Percentiles rank a stretch among this genome's conserved stretches.
Evolutionary conservation across 1,140 invertebrate genomes (phyloP).

Genomic region (Drosophila sulfurigaster): DNA sequence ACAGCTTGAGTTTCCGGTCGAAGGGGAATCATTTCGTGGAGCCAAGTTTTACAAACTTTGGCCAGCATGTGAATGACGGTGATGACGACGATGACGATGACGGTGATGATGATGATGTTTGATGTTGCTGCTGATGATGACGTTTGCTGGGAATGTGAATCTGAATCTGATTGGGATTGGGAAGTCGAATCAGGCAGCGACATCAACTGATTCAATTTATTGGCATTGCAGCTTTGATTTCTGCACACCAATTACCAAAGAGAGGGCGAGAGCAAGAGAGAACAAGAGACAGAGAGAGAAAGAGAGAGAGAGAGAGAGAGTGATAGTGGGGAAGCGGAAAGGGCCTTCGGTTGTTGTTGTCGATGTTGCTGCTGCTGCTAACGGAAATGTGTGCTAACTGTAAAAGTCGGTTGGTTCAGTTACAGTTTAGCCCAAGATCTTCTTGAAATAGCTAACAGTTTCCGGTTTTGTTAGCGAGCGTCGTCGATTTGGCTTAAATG

Average conservation of each 20-base stretch:
- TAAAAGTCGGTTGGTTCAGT: conserved; percentile 44
- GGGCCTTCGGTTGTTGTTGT: not conserved
- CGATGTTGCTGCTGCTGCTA: conserved; percentile 12
- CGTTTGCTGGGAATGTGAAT: not conserved
- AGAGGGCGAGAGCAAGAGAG: not conserved
- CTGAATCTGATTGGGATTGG: conserved; percentile 10
- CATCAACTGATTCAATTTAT: conserved; percentile 63
- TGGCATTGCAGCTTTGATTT: conserved; percentile 61
- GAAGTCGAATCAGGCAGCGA: conserved; percentile 20
- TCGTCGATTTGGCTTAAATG: conserved; percentile 84
- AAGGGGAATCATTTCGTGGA: not conserved
- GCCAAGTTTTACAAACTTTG: conserved; percentile 58
- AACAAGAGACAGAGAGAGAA: not conserved
- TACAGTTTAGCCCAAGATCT: conserved; percentile 81
- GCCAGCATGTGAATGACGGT: conserved; percentile 31
- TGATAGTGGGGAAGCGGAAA: not conserved
- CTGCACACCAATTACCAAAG: conserved; percentile 65
- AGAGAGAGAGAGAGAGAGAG: not conserved
- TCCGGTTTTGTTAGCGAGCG: conserved; percentile 84
- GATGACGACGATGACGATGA: not conserved
- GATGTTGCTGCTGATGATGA: conserved; percentile 9
- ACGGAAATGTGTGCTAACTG: conserved; percentile 65
- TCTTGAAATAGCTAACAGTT: conserved; percentile 84
- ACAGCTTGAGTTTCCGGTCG: conserved; percentile 67
- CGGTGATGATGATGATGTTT: not conserved